A percentile compares a stretch with the other conserved stretches of the same genome.
Conservation (phyloP, 1,140 invertebrate species). For the Diorhabda carinulata region DNA sequence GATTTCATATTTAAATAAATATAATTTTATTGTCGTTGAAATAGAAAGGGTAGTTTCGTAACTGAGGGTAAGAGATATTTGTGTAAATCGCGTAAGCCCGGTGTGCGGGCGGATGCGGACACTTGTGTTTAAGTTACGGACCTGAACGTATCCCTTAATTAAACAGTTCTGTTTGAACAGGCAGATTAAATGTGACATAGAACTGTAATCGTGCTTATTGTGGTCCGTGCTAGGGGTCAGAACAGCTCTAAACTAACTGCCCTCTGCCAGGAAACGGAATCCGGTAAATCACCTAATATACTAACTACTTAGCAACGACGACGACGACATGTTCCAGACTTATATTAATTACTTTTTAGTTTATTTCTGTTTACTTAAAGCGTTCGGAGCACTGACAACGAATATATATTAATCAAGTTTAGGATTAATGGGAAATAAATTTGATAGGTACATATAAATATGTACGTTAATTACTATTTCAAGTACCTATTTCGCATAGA, state of each 20-base stretch:
- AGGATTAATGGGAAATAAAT: no score
- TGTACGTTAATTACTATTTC: no score
- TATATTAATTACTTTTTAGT: conserved; percentile 4
- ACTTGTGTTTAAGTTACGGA: conserved; percentile 49
- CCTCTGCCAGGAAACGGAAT: conserved; percentile 8
- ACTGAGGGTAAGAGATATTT: conserved; percentile 29
- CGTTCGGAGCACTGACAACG: no score
- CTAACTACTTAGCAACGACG: conserved; percentile 3
- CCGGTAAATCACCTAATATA: conserved; percentile 16
- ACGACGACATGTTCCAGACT: background rate
- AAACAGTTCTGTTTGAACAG: conserved; percentile 50
- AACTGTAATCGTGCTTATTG: conserved; percentile 51
- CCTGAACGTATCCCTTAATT: conserved; percentile 49
- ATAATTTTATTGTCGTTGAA: no score
- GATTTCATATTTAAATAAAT: no score
- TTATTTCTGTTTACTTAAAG: background rate
- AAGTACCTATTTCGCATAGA: no score
- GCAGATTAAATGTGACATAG: conserved; percentile 51
- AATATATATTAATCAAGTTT: no score
- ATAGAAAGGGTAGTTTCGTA: no score
- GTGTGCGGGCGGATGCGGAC: conserved; percentile 37
- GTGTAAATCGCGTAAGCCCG: conserved; percentile 38
- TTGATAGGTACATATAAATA: no score
- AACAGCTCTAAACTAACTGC: conserved; percentile 19
- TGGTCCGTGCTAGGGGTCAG: conserved; percentile 39